Base-by-base conservation (phyloP, 2,113 vertebrate genomes). In the Pyrgilauda ruficollis region DNA sequence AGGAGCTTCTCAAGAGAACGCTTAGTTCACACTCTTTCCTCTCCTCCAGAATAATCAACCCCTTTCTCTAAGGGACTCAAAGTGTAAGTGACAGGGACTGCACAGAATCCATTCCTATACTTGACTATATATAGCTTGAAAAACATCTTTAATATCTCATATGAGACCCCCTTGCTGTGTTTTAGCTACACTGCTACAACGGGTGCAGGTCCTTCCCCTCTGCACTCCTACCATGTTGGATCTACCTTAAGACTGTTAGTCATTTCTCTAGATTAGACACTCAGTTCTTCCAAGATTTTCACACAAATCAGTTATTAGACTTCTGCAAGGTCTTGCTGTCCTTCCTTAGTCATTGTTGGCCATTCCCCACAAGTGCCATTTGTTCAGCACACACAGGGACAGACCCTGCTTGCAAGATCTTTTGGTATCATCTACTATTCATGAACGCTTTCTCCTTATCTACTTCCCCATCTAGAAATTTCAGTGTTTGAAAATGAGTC, bases 211-310 rank as follows among this genome's bases (percentile, higher is more conserved):
- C 31, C 28, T 68, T 66, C n/a, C 13, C 13, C 24, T 79, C 37
- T 0, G 0, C 33, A 11, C 33, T 73, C 7, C 0, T 13, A 72
- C 21, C 14, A 6, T 1, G 6, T 15, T 66, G 67, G 77, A 77
- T 35, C 35, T 81, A 28, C n/a, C n/a, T 33, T 41, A 85, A 88
- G 10, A 37, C 22, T 82, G 5, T 23, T 43, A 62, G 5, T 89
- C 14, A 21, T 74, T 93, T 59, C 23, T 72, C 24, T 61, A 76
- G 53, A 43, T 68, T 41, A 59, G 19, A 61, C 3, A 30, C 35
- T 50, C 44, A 13, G 6, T 39, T 96, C 47, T 91, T 72, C 46
- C 46, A 93, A 75, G 7, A 28, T 74, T 74, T 86, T 55, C 75
- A 58, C 58, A 58, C 2, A n/a, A 53, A 58, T 6, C 22, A 56